These are phyloP conservation scores for Saguinus oedipus DNA, from an alignment of 2,797 vertebrate genomes.

Conservation along the genomic window DNA sequence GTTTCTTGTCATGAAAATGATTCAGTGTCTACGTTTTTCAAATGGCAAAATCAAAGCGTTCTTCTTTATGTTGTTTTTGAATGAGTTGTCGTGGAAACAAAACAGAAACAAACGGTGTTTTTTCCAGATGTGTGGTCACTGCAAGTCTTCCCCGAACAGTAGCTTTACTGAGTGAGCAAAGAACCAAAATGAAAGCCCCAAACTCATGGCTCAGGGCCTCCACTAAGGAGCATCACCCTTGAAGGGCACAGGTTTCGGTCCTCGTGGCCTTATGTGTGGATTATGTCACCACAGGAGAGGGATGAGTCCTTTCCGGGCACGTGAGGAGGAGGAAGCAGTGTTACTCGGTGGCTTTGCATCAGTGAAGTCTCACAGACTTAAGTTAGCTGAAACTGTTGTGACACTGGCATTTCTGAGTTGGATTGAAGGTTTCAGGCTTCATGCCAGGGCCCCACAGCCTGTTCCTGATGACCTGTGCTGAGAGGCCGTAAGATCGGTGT, in stretches of 20 bases:
- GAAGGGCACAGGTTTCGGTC: no score
- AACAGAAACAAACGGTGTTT: background rate
- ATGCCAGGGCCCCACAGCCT: background rate
- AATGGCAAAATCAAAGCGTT: slow-evolving; percentile 14
- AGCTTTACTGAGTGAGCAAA: background rate
- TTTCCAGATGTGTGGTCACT: slow-evolving; percentile 26
- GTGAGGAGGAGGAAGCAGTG: background rate
- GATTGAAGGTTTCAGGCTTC: background rate
- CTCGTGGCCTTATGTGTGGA: rapidly evolving
- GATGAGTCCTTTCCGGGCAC: background rate
- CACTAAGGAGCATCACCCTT: background rate
- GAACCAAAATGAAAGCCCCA: background rate
- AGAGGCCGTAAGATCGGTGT: rapidly evolving
- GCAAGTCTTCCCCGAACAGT: slow-evolving; percentile 40
- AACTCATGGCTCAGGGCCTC: background rate
- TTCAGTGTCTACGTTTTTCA: background rate
- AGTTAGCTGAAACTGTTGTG: background rate
- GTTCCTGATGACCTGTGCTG: background rate
- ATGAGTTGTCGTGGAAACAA: slow-evolving; percentile 65
- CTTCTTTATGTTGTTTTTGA: slow-evolving; percentile 49
- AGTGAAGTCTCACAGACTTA: background rate
- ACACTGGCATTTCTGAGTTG: background rate
- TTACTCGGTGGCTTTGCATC: background rate
- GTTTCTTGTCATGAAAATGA: background rate
- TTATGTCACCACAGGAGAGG: background rate